A percentile compares a stretch with the other conserved stretches of the same genome.
Evolutionary conservation across 2,113 vertebrate genomes (phyloP).

Genomic region (Pogonocichla stellata): DNA sequence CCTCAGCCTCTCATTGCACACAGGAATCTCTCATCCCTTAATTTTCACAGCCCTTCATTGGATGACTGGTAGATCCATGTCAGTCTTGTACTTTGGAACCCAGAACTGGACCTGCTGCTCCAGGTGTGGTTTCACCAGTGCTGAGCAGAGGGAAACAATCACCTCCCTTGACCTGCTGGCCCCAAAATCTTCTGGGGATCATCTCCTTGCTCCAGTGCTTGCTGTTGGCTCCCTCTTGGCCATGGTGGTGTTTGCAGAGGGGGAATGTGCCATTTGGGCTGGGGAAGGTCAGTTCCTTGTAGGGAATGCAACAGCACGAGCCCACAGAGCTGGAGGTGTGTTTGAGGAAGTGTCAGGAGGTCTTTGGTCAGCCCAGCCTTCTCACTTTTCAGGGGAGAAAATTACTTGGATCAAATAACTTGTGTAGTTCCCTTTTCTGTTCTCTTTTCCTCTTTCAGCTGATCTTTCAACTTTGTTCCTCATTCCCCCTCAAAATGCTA

Average conservation of each 20-base stretch:
- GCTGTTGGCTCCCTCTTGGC: background rate
- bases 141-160: background rate
- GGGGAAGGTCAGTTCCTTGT: background rate
- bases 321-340: rapidly evolving
- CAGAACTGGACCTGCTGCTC: rapidly evolving
- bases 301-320: background rate
- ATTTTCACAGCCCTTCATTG: background rate
- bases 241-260: background rate
- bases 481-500: background rate
- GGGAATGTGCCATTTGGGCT: background rate
- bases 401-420: background rate
- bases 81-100: background rate
- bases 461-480: background rate
- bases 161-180: background rate
- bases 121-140: background rate
- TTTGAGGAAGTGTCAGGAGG: background rate
- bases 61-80: background rate
- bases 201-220: background rate
- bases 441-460: background rate
- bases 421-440: background rate
- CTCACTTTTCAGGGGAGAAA: background rate
- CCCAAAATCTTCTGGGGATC: background rate
- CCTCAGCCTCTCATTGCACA: background rate
- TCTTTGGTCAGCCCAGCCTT: background rate
- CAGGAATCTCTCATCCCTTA: background rate